Base-by-base conservation (phyloP, 2,888 invertebrate species). In the Chamaedrilus cognettii region DNA sequence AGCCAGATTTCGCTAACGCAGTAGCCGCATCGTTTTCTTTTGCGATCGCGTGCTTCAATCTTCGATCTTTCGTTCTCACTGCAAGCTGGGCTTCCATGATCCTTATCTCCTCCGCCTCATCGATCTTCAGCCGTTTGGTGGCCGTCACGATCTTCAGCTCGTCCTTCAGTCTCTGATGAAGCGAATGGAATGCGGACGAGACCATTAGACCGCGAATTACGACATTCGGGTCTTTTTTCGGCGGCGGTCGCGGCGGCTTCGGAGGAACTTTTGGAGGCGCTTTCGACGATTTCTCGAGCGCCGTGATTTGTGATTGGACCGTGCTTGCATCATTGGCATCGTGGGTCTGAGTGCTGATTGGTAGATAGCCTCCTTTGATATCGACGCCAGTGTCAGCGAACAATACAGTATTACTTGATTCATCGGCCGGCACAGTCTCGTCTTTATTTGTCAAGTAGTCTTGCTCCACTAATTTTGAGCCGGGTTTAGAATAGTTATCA, bases 91-190 rank as follows among this genome's bases (percentile, higher is more conserved):
- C 64, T 28, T 68, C 68, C 65, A 68, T 64, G 55, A 68, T 68
- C 23, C 68, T 34, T 1, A 68, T 65, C 33, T 68, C 64, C 28
- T 60, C 68, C 1, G 59, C 68, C 42, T 68, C 68, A 42, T 68
- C 68, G 1, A 65, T 31, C 31, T 64, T 49, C 28, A 68, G 64
- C 60, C 68, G 42, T n/a, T 59, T 52, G 5, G 68, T 68, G 33
- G 68, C 68, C 49, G 68, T 68, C 32, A 68, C 64, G n/a, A 68
- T 68, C 58, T 68, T 68, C n/a, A 68, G 51, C 50, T 68, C 68
- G 50, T 68, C 68, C 52, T 68, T 68, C 3, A 68, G 52, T 19
- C 68, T 32, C 28, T 64, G 68, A 11, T 68, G 68, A 1, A 68
- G 51, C 30, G 35, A 51, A 51, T 68, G 64, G 35, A 58, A 34